These are phyloP conservation scores for Notocelia uddmanniana DNA, from an alignment of 2,888 invertebrate species.

Conservation along the genomic window DNA sequence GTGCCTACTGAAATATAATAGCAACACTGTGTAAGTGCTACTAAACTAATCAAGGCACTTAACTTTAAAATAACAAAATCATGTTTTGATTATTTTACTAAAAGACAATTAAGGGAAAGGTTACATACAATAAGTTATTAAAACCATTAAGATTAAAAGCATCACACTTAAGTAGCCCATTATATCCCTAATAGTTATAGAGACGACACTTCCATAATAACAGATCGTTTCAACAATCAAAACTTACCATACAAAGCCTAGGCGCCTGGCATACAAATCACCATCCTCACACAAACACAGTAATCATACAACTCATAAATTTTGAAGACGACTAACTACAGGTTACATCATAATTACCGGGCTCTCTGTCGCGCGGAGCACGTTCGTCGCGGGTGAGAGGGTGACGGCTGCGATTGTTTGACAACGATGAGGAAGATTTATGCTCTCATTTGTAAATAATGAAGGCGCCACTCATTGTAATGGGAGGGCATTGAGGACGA, in stretches of 20 bases:
- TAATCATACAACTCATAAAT: slow-evolving; percentile 62
- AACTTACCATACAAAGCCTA: slow-evolving; percentile 42
- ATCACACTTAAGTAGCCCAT: slow-evolving; percentile 15
- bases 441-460: slow-evolving; percentile 82
- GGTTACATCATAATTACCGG: slow-evolving; percentile 51
- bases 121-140: neutral
- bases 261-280: slow-evolving; percentile 50
- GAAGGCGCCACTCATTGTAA: slow-evolving; percentile 84
- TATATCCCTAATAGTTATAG: slow-evolving; percentile 8
- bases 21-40: neutral
- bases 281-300: slow-evolving; percentile 50
- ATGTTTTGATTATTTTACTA: neutral
- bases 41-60: neutral
- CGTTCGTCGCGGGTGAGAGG: slow-evolving; percentile 45
- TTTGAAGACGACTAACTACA: slow-evolving; percentile 59
- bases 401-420: slow-evolving; percentile 56
- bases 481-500: slow-evolving; percentile 76
- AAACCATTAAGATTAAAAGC: slow-evolving; percentile 16
- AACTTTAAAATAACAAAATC: neutral
- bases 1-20: neutral
- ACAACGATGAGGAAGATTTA: slow-evolving; percentile 73
- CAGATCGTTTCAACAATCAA: slow-evolving; percentile 42
- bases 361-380: slow-evolving; percentile 46
- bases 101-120: neutral
- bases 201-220: slow-evolving; percentile 56